A percentile compares a stretch with the other conserved stretches of the same genome.
Evolutionary conservation across 2,888 invertebrate species (phyloP).

Genomic region (Machimus rusticus): DNA sequence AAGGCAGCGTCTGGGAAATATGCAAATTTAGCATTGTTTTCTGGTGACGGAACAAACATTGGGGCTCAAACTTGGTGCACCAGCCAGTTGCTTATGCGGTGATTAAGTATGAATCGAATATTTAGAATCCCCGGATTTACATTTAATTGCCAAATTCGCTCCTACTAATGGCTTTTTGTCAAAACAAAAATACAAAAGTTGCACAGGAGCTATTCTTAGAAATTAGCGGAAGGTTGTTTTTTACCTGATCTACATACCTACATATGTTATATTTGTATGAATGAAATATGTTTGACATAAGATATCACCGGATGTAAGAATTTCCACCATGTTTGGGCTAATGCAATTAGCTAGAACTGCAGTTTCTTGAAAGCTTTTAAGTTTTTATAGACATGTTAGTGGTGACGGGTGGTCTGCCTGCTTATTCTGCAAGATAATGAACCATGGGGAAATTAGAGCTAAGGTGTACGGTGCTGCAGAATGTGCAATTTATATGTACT

Average conservation of each 20-base stretch:
- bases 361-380: neutral
- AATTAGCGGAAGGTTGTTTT: neutral
- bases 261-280: neutral
- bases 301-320: neutral
- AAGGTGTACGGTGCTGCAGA: no score
- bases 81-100: neutral
- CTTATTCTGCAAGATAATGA: neutral
- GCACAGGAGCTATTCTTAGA: neutral
- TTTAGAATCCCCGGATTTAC: neutral
- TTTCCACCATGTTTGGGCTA: neutral
- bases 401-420: neutral
- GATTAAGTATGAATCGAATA: slow-evolving; percentile 11
- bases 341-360: neutral
- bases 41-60: neutral
- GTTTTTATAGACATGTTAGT: neutral
- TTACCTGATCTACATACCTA: no score
- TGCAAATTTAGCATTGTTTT: slow-evolving; percentile 5
- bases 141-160: neutral
- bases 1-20: neutral
- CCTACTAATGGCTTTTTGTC: neutral
- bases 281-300: neutral
- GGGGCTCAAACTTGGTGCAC: neutral
- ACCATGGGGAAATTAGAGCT: no score
- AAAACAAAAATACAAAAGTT: neutral
- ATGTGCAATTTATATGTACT: no score